phyloP scores from a whole-genome alignment of 2,113 vertebrate genomes.

The Thamnophis sirtalis region DNA sequence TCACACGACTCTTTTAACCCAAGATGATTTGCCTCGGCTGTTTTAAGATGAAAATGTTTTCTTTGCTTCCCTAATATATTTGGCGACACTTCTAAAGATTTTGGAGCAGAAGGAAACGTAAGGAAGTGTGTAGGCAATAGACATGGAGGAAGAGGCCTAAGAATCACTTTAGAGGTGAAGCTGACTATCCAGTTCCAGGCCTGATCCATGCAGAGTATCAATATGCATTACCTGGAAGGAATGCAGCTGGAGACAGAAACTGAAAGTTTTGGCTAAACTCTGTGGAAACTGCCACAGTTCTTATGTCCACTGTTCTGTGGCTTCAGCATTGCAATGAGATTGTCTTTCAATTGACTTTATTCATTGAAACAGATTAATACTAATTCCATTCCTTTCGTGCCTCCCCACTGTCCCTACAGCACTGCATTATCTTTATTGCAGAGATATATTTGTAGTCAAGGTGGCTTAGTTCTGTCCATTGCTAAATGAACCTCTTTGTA shows the following conservation, averaged over 20 bases:
- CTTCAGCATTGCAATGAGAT: not conserved
- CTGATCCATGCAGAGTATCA: not conserved
- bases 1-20: not conserved
- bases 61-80: not conserved
- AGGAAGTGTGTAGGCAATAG: not conserved
- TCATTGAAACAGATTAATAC: not conserved
- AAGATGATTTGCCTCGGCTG: not conserved
- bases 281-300: not conserved
- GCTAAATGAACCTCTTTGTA: conserved; percentile 53
- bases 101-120: not conserved
- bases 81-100: not conserved
- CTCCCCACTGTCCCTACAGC: not conserved
- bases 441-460: conserved; percentile 44
- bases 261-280: not conserved
- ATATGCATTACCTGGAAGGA: not conserved
- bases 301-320: not conserved
- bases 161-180: not conserved
- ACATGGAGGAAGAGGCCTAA: not conserved
- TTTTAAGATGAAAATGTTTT: not conserved
- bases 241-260: not conserved
- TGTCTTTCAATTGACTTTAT: not conserved
- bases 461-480: conserved; percentile 40
- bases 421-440: conserved; percentile 8
- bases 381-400: not conserved
- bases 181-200: not conserved